A percentile compares a stretch with the other conserved stretches of the same genome.
Evolutionary conservation across 1,140 invertebrate species (phyloP).

Genomic region (Zaprionus gabonicus): DNA sequence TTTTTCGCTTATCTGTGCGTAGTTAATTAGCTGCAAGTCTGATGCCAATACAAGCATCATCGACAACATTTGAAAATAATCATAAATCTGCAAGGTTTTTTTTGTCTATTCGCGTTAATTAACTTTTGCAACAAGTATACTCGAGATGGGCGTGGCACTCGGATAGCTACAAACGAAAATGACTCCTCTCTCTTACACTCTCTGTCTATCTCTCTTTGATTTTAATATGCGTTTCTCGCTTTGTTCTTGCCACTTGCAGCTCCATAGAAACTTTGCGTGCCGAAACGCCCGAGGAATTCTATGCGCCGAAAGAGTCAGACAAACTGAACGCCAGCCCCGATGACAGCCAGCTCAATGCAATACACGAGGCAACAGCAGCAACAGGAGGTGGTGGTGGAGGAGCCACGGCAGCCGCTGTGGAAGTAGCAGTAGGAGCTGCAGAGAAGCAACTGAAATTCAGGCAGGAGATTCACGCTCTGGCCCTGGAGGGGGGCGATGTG

Average conservation of each 20-base stretch:
- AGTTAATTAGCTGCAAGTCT: not conserved
- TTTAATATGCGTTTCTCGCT: slow-evolving; percentile 1
- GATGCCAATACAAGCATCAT: not conserved
- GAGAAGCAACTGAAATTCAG: slow-evolving; percentile 65
- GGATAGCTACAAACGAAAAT: not conserved
- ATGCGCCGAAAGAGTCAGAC: slow-evolving; percentile 54
- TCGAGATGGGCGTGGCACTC: not conserved
- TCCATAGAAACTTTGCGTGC: slow-evolving; percentile 77
- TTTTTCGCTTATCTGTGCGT: not conserved
- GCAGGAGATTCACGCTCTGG: slow-evolving; percentile 71
- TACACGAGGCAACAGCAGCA: slow-evolving; percentile 19
- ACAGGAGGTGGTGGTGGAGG: not conserved
- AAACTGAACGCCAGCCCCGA: slow-evolving; percentile 35
- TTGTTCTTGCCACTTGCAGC: slow-evolving; percentile 56
- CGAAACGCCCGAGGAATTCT: slow-evolving; percentile 77
- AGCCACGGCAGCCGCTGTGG: slow-evolving; percentile 8
- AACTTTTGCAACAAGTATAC: slow-evolving; percentile 1
- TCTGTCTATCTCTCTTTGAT: not conserved
- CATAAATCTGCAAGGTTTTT: not conserved
- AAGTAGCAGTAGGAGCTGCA: slow-evolving; percentile 40
- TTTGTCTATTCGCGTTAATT: not conserved
- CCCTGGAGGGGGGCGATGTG: slow-evolving; percentile 76
- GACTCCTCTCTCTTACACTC: not conserved
- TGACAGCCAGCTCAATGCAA: slow-evolving; percentile 70
- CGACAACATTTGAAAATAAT: not conserved